Percentiles rank a stretch among this genome's conserved stretches.
These are phyloP conservation scores for Nematopogon swammerdamellus DNA, from an alignment of 2,888 invertebrate genomes.

Conservation along the genomic window DNA sequence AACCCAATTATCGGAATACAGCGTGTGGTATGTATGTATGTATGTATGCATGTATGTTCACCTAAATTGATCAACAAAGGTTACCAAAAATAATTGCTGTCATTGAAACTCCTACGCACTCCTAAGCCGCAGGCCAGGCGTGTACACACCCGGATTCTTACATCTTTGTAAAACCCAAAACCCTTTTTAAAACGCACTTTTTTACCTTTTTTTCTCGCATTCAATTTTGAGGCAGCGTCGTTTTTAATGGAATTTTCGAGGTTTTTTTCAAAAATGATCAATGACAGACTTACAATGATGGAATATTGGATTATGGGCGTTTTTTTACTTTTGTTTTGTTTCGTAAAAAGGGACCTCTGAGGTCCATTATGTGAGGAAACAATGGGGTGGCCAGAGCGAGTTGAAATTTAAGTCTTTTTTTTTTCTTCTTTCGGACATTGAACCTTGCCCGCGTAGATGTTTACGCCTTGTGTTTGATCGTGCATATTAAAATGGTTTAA, in stretches of 20 bases:
- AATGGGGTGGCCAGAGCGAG: conserved; percentile 25
- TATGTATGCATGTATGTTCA: too few relatives aligned
- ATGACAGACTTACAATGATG: conserved; percentile 46
- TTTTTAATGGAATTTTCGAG: conserved; percentile 25
- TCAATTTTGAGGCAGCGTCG: conserved; percentile 22
- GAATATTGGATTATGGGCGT: conserved; percentile 28
- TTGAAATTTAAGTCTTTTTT: too few relatives aligned
- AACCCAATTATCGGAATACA: too few relatives aligned
- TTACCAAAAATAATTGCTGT: neutral
- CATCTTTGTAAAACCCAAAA: neutral
- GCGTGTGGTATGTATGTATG: too few relatives aligned
- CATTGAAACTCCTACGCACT: neutral
- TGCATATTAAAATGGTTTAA: too few relatives aligned
- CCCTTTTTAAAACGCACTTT: conserved; percentile 18
- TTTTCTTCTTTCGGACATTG: too few relatives aligned
- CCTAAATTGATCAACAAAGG: neutral
- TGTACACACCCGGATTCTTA: neutral
- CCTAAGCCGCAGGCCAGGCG: neutral
- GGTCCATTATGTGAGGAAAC: conserved; percentile 27
- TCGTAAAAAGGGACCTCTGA: neutral
- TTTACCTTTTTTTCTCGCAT: conserved; percentile 32
- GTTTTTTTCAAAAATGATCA: conserved; percentile 52
- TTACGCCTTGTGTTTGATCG: too few relatives aligned
- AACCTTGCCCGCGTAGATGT: too few relatives aligned
- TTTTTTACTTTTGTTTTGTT: conserved; percentile 16